Evolutionary conservation across 2,797 vertebrate genomes (phyloP).

Genomic region (Falco berigora): DNA sequence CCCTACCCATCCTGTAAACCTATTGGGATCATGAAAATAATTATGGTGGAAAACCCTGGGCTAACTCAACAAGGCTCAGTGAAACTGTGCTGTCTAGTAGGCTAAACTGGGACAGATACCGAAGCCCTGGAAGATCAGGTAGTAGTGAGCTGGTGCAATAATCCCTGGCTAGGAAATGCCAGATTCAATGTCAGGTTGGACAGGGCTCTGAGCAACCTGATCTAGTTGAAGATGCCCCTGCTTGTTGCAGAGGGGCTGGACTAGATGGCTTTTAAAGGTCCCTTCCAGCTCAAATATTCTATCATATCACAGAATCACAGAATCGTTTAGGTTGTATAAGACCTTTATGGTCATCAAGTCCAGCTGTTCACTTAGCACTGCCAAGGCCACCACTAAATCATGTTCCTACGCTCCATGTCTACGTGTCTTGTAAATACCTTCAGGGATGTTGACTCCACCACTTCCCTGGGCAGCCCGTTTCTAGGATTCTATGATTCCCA

Average conservation of each 20-base stretch:
- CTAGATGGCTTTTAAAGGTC: background rate
- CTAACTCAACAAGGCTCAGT: accelerated
- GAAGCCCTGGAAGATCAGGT: background rate
- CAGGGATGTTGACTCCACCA: no score
- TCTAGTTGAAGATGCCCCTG: background rate
- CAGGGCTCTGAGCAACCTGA: accelerated
- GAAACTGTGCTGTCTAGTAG: background rate
- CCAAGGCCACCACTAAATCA: no score
- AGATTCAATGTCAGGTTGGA: background rate
- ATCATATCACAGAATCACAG: background rate
- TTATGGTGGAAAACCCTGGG: background rate
- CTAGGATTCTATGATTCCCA: background rate
- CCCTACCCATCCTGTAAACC: background rate
- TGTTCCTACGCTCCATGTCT: no score
- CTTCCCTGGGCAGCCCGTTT: no score
- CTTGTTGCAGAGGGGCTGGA: accelerated
- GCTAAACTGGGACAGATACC: background rate
- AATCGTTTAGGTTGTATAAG: no score
- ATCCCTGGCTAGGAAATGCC: background rate
- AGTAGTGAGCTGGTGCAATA: background rate
- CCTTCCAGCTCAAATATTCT: background rate
- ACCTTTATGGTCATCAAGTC: no score
- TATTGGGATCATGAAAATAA: background rate
- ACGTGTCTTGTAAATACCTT: no score
- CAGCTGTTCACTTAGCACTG: no score